These are phyloP conservation scores for Rhea pennata DNA, from an alignment of 2,113 vertebrate genomes.

Conservation along the genomic window DNA sequence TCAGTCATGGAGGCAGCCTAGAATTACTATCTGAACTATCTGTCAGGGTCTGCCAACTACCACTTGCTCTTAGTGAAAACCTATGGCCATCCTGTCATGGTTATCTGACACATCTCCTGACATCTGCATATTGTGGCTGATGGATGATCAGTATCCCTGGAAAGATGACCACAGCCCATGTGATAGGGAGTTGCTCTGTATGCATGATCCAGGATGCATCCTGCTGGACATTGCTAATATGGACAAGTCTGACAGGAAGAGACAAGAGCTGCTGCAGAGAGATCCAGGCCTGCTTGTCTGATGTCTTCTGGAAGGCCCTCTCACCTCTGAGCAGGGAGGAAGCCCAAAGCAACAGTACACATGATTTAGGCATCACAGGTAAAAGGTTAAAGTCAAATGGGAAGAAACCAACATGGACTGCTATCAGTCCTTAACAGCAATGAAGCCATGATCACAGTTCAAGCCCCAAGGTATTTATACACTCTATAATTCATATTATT, in stretches of 20 bases:
- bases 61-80: not conserved
- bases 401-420: not conserved
- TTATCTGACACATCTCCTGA: not conserved
- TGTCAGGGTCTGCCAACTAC: not conserved
- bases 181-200: rapidly evolving
- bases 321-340: not conserved
- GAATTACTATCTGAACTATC: rapidly evolving
- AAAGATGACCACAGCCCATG: no score
- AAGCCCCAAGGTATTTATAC: not conserved
- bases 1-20: not conserved
- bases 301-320: not conserved
- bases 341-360: not conserved
- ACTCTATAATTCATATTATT: not conserved
- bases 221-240: not conserved
- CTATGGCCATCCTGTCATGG: not conserved
- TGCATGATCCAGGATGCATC: not conserved
- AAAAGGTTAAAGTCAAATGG: not conserved
- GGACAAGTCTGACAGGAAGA: not conserved
- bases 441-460: not conserved
- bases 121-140: not conserved
- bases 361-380: not conserved
- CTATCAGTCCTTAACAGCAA: not conserved
- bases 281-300: not conserved
- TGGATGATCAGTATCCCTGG: not conserved
- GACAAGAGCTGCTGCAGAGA: not conserved